Evolutionary conservation across 53 echinoderm and acorn worm species (phyloP), one percentile per base, ranked within the genome.

Genomic region (Temnopleurus reevesii): DNA sequence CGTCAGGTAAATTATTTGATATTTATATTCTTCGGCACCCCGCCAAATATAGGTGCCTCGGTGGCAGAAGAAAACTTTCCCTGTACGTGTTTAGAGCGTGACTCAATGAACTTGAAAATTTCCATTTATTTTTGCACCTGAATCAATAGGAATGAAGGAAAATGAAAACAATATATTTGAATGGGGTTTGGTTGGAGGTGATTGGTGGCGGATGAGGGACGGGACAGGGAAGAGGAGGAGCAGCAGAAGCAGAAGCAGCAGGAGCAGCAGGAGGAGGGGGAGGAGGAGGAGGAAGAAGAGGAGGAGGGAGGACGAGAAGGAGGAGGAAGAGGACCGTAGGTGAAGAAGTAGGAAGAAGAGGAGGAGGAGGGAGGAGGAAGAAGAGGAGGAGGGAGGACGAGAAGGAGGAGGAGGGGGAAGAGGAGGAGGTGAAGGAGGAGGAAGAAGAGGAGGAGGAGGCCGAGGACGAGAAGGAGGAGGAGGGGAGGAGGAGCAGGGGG

Each of bases 1-100:
- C 71, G 41, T 36, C 71, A 71, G n/a, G 41, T 41, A n/a, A n/a
- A 38, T 71, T 34, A 71, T 71, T 63, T 43, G 41, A 71, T 71
- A 38, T 71, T 71, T 38, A 71, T 71, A 10, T n/a, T 38, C 21
- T 19, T 71, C 6, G 71, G 71, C 71, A 71, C 0, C 71, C 6
- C n/a, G 71, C 71, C 71, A 38, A 71, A 71, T 56, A 71, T 71
- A 18, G 71, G 23, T 9, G 41, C 38, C 38, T 71, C 41, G 43
- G 41, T 0, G n/a, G n/a, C n/a, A 43, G 19, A n/a, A 41, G 8
- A 15, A 18, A 63, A 63, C 63, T 71, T 71, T 33, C 18, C 41
- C 38, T 71, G 15, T 4, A 63, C 5, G 21, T 41, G 71, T n/a
- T 71, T 71, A 8, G 4, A n/a, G 21, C 71, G 41, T 71, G 71